Percentiles rank a stretch among this genome's conserved stretches.
Evolutionary conservation across 37 sponge, comb jelly and placozoan species (phyloP).

Genomic region (Theonella swinhoei): DNA sequence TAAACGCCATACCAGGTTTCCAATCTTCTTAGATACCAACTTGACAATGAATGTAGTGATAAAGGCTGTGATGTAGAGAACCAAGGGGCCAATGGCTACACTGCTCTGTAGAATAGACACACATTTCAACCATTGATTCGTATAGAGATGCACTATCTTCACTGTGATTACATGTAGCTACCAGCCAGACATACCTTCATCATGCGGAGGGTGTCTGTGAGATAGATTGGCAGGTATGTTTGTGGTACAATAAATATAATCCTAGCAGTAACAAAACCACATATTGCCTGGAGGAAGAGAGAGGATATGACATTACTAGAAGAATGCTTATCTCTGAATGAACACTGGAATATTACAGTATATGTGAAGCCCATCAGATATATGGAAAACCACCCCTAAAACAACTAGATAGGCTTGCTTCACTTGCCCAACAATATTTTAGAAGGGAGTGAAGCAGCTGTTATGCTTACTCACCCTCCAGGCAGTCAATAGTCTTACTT

Average conservation of each 20-base stretch:
- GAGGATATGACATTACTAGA: too few relatives aligned
- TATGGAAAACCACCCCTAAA: not conserved
- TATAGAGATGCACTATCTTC: not conserved
- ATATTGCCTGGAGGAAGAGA: constrained; percentile 51
- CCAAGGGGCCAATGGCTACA: constrained; percentile 72
- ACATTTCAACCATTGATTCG: not conserved
- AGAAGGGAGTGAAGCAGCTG: too few relatives aligned
- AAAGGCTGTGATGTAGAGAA: constrained; percentile 65
- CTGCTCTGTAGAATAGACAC: constrained; percentile 35
- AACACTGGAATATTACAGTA: not conserved
- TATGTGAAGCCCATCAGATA: not conserved
- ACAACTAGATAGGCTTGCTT: too few relatives aligned
- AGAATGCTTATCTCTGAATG: not conserved
- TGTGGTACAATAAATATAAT: constrained; percentile 81
- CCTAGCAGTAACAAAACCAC: constrained; percentile 78
- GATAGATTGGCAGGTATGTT: constrained; percentile 83
- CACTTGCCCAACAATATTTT: too few relatives aligned
- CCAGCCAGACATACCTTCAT: constrained; percentile 63
- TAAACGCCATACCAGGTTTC: constrained; percentile 67
- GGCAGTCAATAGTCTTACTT: too few relatives aligned
- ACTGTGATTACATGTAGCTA: not conserved
- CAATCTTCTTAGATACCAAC: constrained; percentile 50
- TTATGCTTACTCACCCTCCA: too few relatives aligned
- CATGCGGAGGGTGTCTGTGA: constrained; percentile 67
- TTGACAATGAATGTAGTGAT: constrained; percentile 52